Evolutionary conservation across 2,113 vertebrate species (phyloP), one percentile per base, ranked within the genome.

Genomic region (Diadophis punctatus): DNA sequence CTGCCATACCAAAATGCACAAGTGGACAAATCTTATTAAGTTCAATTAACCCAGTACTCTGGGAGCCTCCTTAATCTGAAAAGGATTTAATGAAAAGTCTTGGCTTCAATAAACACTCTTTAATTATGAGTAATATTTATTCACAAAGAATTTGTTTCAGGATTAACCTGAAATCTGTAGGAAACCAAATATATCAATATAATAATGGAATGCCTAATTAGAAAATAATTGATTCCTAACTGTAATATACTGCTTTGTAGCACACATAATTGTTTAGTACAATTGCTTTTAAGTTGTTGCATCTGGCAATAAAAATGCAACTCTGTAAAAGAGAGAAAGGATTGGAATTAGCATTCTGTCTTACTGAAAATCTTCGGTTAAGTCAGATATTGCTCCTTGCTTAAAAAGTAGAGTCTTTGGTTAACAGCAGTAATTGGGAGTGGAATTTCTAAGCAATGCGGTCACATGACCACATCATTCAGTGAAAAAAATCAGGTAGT

Each of bases 61-160:
- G 93, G 95, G 90, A 97, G 94, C 94, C 93, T 96, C 96, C 96
- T 96, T 97, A 97, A 97, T 97, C 96, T 97, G 96, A 97, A 97
- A 96, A 93, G 95, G 95, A 97, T 96, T 97, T 97, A 97, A 98
- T 97, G 95, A 97, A 98, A 98, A 97, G 97, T 95, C 0, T 27
- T 90, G 93, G 94, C 25, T 52, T 93, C 94, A 95, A 94, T 95
- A 96, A 97, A 97, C 95, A 94, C 92, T 94, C 93, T 92, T 96
- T 97, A 97, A 97, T 97, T 97, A 97, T 22, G 85, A 95, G 96
- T 97, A 97, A 96, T 97, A 97, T 97, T 97, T 98, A 96, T 95
- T 93, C 96, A 97, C 95, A 97, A 96, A 97, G 95, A 97, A 97
- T 98, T 96, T 97, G 94, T 97, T 97, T 97, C 95, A 96, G 96